phyloP scores from a whole-genome alignment of 2,113 vertebrate genomes.

The Bothrops jararaca region DNA sequence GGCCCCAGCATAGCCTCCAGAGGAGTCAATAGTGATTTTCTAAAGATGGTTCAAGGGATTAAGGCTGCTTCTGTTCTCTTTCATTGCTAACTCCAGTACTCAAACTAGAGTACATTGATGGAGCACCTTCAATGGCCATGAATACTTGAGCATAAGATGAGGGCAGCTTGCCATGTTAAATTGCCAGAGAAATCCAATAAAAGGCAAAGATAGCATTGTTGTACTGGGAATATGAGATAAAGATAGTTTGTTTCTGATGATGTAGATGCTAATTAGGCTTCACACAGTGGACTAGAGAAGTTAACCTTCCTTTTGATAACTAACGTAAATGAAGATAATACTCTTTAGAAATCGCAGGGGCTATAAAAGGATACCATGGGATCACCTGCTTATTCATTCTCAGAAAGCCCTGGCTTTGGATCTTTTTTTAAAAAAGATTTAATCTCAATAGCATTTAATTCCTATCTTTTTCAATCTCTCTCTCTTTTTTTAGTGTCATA shows the following conservation, averaged over 20 bases:
- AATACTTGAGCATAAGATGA: background rate
- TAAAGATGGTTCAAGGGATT: background rate
- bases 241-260: background rate
- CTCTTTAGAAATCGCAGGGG: background rate
- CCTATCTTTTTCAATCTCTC: background rate
- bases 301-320: conserved; percentile 13
- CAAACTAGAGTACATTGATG: background rate
- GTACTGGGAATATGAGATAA: background rate
- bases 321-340: conserved; percentile 15
- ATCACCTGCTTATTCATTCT: background rate
- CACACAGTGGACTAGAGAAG: background rate
- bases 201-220: conserved; percentile 9
- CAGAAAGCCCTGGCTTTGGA: background rate
- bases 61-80: background rate
- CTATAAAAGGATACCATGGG: background rate
- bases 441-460: background rate
- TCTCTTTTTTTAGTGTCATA: background rate
- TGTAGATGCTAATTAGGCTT: background rate
- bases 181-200: conserved; percentile 1
- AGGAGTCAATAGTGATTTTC: background rate
- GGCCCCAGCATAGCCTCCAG: no score
- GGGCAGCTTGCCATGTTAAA: background rate
- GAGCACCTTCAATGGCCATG: background rate
- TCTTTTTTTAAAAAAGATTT: background rate
- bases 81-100: background rate